Percentiles rank a stretch among this genome's conserved stretches.
phyloP scores from a whole-genome alignment of 2,113 vertebrate genomes.

The Aegithalos caudatus region DNA sequence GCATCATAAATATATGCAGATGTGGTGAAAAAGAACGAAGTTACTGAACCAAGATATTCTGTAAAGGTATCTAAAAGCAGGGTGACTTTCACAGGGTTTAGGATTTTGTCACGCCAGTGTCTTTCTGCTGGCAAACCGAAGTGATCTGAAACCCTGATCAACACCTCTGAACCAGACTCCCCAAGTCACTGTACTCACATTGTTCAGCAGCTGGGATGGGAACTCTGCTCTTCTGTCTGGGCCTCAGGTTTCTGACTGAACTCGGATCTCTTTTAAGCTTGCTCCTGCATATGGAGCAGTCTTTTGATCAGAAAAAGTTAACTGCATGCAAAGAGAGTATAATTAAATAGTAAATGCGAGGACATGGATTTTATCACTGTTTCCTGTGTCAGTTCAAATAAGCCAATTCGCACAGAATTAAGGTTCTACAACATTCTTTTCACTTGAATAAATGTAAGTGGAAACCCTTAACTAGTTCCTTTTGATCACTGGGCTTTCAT shows the following conservation, averaged over 20 bases:
- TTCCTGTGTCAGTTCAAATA: not conserved
- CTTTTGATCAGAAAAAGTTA: not conserved
- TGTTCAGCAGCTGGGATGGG: not conserved
- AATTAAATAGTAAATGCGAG: not conserved
- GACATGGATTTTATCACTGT: not conserved
- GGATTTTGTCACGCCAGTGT: not conserved
- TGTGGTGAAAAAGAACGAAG: not conserved
- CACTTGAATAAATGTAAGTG: not conserved
- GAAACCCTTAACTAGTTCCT: not conserved
- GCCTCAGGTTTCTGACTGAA: not conserved
- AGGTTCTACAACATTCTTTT: not conserved
- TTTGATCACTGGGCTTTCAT: not conserved
- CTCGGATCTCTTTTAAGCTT: not conserved
- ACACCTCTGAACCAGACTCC: not conserved
- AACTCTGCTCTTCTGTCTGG: not conserved
- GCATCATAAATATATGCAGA: not conserved
- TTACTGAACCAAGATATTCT: not conserved
- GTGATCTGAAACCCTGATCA: rapidly evolving
- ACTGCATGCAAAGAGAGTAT: not conserved
- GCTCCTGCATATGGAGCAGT: not conserved
- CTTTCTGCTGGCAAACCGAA: not conserved
- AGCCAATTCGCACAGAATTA: not conserved
- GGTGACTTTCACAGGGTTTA: not conserved
- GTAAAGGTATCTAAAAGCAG: not conserved
- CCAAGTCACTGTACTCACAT: not conserved